Conservation (phyloP, 2,888 invertebrate genomes). For the Nephrotoma flavescens region DNA sequence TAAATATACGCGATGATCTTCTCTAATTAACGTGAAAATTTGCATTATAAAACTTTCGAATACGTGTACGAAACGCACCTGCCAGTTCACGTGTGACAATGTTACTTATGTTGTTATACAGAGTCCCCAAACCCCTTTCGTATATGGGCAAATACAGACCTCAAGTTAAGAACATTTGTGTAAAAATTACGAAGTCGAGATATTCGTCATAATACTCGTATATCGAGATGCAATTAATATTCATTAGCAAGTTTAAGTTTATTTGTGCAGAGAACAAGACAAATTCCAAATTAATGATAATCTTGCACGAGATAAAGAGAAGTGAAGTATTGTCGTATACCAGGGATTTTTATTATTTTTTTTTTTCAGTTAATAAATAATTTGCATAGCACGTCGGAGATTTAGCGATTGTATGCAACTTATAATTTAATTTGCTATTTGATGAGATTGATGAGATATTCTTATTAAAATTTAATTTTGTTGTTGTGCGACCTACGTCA, state of each 20-base stretch:
- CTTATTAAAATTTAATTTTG: neutral
- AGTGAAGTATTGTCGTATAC: neutral
- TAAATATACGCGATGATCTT: neutral
- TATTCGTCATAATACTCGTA: neutral
- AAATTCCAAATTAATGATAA: neutral
- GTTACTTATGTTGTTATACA: too few species aligned
- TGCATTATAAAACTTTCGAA: too few species aligned
- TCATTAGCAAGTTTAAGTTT: neutral
- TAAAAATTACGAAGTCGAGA: neutral
- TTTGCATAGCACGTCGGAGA: neutral
- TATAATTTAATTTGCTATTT: neutral
- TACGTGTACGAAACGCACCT: too few species aligned
- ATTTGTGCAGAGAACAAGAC: neutral
- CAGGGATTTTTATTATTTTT: neutral
- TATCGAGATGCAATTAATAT: neutral
- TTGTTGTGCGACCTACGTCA: neutral
- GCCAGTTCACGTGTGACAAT: too few species aligned
- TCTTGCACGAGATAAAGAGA: neutral
- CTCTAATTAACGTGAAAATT: too few species aligned
- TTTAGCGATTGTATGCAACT: neutral
- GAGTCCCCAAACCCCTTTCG: too few species aligned
- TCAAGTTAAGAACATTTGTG: too few species aligned
- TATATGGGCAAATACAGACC: too few species aligned
- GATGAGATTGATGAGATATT: neutral
- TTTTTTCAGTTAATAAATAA: neutral